phyloP scores from a whole-genome alignment of 2,797 vertebrate genomes.

The Sternotherus odoratus region DNA sequence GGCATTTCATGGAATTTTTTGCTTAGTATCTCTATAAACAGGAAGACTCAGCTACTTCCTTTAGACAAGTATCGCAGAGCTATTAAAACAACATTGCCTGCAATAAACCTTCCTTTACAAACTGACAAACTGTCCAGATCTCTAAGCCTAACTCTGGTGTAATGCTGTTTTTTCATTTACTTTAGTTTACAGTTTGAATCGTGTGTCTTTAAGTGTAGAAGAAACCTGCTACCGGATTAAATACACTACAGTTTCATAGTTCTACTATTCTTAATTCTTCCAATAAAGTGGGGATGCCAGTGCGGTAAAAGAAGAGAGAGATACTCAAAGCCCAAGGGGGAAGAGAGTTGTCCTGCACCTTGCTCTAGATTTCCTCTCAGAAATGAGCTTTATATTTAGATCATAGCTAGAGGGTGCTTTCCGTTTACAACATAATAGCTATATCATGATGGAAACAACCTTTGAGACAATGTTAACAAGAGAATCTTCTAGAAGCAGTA shows the following conservation, averaged over 20 bases:
- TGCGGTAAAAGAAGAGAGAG: background rate
- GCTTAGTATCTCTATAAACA: slow-evolving; percentile 34
- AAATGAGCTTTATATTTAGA: background rate
- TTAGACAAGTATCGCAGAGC: background rate
- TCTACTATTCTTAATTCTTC: background rate
- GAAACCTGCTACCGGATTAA: background rate
- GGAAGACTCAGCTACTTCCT: slow-evolving; percentile 58
- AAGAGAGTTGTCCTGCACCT: background rate
- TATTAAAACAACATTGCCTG: background rate
- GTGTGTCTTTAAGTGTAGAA: background rate
- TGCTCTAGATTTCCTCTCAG: background rate
- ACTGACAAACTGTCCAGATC: background rate
- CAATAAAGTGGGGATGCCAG: background rate
- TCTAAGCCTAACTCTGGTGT: background rate
- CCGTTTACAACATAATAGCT: background rate
- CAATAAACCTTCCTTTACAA: slow-evolving; percentile 19
- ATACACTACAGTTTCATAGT: background rate
- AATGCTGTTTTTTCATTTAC: background rate
- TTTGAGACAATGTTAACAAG: background rate
- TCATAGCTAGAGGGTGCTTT: background rate
- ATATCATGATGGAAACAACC: background rate
- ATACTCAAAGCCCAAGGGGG: background rate
- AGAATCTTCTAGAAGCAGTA: background rate
- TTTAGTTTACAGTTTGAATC: background rate
- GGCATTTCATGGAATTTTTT: background rate